Evolutionary conservation across 2,888 invertebrate genomes (phyloP), one percentile per base, ranked within the genome.

Genomic region (Leucoma salicis): DNA sequence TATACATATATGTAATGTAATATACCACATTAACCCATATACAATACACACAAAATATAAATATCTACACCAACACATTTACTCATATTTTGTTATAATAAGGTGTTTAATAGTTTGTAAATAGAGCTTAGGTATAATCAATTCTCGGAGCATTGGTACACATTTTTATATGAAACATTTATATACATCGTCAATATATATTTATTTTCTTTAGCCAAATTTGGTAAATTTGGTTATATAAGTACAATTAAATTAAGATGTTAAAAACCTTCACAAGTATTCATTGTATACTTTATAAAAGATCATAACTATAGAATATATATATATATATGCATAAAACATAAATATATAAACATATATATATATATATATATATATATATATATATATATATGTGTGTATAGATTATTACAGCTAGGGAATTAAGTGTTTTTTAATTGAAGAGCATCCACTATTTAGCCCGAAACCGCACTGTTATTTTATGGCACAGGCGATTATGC

Each of bases 1-100:
- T 70, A 69, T 65, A 68, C 53, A 70, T 69, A 59, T 63, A 63
- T 66, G 37, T 57, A 60, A 54, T 56, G 41, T 58, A 57, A 61
- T 65, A 61, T 67, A 64, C 58, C 65, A 67, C 58, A 60, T 49
- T 42, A 52, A 64, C 63, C 47, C 56, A 52, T 59, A 62, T 50
- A 50, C 8, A 16, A 10, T n/a, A n/a, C 48, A 55, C 42, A 46
- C 35, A 53, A 47, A 49, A 42, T n/a, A n/a, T n/a, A n/a, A 51
- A 57, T 53, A 52, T 15, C 55, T 39, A 51, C 33, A 42, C 31
- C 47, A 46, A 39, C 48, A 35, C 45, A 33, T 42, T 39, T 16
- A n/a, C n/a, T n/a, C n/a, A n/a, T n/a, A 16, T 11, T 48, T 27
- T 14, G 6, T 14, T 5, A 29, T 27, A 27, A 11, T 27, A 11